Percentiles rank a stretch among this genome's conserved stretches.
Conservation (phyloP, 2,113 vertebrate species). For the Apus apus region DNA sequence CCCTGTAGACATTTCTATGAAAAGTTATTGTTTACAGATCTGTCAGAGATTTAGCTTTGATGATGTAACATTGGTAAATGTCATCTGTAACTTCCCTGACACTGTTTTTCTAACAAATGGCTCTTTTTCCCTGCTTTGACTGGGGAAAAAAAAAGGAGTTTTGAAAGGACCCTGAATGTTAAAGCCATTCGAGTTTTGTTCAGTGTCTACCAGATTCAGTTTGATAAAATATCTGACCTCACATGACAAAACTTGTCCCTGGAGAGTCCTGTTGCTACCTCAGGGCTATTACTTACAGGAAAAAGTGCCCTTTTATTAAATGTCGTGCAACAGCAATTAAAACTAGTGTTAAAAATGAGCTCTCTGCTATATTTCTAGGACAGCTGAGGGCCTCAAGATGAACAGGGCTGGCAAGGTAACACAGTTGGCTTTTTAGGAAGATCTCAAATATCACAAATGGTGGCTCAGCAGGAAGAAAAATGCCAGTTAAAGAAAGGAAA, state of each 20-base stretch:
- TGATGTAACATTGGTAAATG: constrained; percentile 37
- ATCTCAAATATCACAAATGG: neutral
- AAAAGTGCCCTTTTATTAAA: neutral
- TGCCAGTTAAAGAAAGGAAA: neutral
- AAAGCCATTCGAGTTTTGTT: neutral
- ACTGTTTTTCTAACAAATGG: constrained; percentile 54
- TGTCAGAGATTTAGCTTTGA: constrained; percentile 46
- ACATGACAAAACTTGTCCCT: neutral
- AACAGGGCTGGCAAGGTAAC: neutral
- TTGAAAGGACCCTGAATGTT: neutral
- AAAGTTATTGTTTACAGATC: constrained; percentile 56
- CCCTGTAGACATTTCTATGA: neutral
- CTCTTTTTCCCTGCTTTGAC: neutral
- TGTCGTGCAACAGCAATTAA: neutral
- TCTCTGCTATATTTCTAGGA: neutral
- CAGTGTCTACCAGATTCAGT: accelerated
- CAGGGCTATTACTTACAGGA: neutral
- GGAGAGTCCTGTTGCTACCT: neutral
- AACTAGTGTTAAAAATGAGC: neutral
- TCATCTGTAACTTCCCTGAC: constrained; percentile 23
- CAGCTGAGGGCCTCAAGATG: neutral
- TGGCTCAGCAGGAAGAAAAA: neutral
- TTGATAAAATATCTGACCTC: constrained; percentile 1
- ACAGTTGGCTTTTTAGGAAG: neutral
- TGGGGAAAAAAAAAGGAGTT: neutral